Base-by-base conservation (phyloP, 2,888 invertebrate genomes). In the Tribolium freemani region DNA sequence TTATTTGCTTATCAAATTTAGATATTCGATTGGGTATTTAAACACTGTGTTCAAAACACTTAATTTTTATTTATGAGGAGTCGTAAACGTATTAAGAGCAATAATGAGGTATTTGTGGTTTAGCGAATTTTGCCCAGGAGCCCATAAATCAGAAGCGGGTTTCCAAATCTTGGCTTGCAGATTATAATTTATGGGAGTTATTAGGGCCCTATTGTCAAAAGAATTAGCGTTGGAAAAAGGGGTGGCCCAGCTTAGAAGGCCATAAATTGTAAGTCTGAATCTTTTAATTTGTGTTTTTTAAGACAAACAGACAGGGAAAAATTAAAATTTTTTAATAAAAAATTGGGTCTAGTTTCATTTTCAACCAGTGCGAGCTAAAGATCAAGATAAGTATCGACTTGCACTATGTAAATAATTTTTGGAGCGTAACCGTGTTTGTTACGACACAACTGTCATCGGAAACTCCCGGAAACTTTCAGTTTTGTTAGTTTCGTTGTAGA, bases 391-490 rank as follows among this genome's bases (percentile, higher is more conserved):
- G 54, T 13, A 57, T 57, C 13, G 16, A 61, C 31, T 38, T 51
- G 20, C 64, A 64, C 8, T 54, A 20, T 58, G n/a, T 45, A n/a
- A 46, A 46, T 54, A 26, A 45, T 67, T 57, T 67, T 56, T 67
- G 67, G 67, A 67, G 67, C 67, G 67, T 45, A 67, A 67, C 67
- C 46, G 20, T 45, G 46, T 67, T 67, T 48, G 67, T 31, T 67
- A 31, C 57, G 21, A 56, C 57, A 67, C 21, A 67, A 26, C 46
- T 67, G 67, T 67, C 67, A 67, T 66, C 21, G 6, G 30, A 66
- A 30, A 51, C 1, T 26, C 10, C 48, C 46, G 63, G 45, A 48
- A 67, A 67, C 56, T 67, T 67, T 66, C 54, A 56, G n/a, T 66
- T 66, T 66, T 20, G 8, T 51, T 61, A 16, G 8, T 60, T 10